Conservation (phyloP, 2,113 vertebrate species). For the Oxyura jamaicensis region DNA sequence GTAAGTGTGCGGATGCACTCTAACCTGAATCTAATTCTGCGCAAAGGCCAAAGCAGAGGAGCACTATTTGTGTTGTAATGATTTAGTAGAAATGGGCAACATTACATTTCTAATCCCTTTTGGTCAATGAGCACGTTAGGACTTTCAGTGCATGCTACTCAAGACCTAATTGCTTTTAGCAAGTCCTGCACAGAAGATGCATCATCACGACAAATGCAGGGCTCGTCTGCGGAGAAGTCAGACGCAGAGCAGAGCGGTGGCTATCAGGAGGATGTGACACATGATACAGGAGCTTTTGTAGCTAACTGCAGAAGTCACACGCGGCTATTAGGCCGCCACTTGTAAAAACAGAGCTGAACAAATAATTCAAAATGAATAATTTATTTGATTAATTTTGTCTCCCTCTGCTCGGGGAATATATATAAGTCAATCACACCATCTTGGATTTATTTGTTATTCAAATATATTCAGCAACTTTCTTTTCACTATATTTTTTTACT, state of each 20-base stretch:
- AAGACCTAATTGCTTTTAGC: constrained; percentile 43
- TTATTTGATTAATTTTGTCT: constrained; percentile 63
- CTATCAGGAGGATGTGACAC: background rate
- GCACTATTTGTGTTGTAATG: constrained; percentile 1
- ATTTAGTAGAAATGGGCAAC: constrained; percentile 33
- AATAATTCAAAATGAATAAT: constrained; percentile 67
- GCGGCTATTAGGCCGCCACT: background rate
- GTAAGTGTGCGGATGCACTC: constrained; percentile 36
- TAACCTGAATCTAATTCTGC: constrained; percentile 52
- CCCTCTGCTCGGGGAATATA: constrained; percentile 38
- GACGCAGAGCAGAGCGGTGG: background rate
- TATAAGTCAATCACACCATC: constrained; percentile 48
- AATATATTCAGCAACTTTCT: constrained; percentile 56
- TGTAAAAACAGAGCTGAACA: constrained; percentile 42
- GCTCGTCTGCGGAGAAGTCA: background rate
- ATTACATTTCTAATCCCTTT: constrained; percentile 53
- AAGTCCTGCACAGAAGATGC: background rate
- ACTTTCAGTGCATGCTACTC: constrained; percentile 14
- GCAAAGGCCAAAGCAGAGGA: constrained; percentile 3
- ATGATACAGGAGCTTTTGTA: background rate
- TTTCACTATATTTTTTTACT: constrained; percentile 43
- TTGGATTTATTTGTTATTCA: constrained; percentile 65
- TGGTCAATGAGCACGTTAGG: constrained; percentile 17
- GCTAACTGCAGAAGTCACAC: background rate
- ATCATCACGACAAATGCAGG: background rate